A percentile compares a stretch with the other conserved stretches of the same genome.
Evolutionary conservation across 1,140 invertebrate genomes (phyloP).

Genomic region (Coenobita brevimanus): DNA sequence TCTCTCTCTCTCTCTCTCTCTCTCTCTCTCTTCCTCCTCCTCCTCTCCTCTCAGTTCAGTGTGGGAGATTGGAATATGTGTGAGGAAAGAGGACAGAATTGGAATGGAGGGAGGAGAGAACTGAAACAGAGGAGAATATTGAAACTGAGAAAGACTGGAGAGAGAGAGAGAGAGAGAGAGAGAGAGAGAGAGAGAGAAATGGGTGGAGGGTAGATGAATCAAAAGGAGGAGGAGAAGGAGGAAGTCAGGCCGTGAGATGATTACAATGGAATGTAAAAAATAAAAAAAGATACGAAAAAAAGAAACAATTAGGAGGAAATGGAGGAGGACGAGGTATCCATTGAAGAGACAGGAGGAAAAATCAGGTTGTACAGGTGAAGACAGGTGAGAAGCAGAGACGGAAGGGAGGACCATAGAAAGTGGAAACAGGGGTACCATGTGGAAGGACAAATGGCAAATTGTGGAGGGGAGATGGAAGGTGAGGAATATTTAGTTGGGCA

Average conservation of each 20-base stretch:
- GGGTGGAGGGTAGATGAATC: neutral
- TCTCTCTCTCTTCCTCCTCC: neutral
- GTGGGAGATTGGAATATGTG: neutral
- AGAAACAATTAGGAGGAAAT: neutral
- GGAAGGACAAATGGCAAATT: no score
- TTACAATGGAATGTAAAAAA: neutral
- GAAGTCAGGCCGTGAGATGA: no score
- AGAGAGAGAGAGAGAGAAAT: neutral
- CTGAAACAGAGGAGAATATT: neutral
- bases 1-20: no score
- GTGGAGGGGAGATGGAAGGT: no score
- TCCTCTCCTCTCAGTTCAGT: neutral
- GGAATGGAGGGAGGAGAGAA: neutral
- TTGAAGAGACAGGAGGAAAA: no score
- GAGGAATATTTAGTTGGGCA: no score
- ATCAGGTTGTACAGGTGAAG: no score
- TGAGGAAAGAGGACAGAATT: neutral
- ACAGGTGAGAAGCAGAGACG: no score
- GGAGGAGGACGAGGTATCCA: neutral
- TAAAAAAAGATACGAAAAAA: neutral
- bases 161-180: slow-evolving; percentile 10
- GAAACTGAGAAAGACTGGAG: neutral
- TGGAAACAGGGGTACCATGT: no score
- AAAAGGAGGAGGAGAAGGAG: neutral
- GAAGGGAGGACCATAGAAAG: no score